Evolutionary conservation across 1,140 invertebrate species (phyloP).

Genomic region (Anastatus disparis): DNA sequence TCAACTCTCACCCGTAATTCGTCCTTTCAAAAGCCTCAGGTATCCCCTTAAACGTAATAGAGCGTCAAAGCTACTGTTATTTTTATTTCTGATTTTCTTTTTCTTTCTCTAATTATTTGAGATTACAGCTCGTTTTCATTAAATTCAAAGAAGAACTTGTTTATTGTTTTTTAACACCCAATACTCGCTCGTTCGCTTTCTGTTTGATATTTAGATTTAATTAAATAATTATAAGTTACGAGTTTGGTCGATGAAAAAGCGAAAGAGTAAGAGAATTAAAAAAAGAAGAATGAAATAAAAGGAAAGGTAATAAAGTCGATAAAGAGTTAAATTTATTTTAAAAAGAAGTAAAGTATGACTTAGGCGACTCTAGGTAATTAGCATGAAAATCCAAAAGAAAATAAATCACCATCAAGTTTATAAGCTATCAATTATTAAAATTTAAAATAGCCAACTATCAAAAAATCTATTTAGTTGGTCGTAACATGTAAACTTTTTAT

Average conservation of each 20-base stretch:
- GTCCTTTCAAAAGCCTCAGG: neutral
- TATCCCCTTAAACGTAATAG: constrained; percentile 13
- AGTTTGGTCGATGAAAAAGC: neutral
- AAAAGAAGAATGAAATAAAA: constrained; percentile 26
- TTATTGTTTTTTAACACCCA: too few relatives aligned
- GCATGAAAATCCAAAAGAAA: too few relatives aligned
- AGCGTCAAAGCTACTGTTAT: neutral
- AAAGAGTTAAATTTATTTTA: constrained; percentile 34
- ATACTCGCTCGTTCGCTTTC: neutral
- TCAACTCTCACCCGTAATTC: neutral
- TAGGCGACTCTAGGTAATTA: too few relatives aligned
- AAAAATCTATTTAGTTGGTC: too few relatives aligned
- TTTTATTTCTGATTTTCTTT: constrained; percentile 12
- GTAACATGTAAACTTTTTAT: too few relatives aligned
- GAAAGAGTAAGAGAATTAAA: neutral
- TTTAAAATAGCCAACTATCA: too few relatives aligned
- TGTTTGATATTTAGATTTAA: constrained; percentile 17
- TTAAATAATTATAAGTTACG: constrained; percentile 24
- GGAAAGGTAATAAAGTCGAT: constrained; percentile 32
- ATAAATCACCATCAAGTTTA: too few relatives aligned
- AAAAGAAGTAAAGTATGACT: constrained; percentile 33
- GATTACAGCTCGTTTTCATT: too few relatives aligned
- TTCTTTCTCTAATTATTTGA: too few relatives aligned
- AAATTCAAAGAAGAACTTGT: too few relatives aligned
- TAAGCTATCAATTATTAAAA: too few relatives aligned